These are phyloP conservation scores for Atlantisia rogersi DNA, from an alignment of 2,113 vertebrate genomes.

Conservation along the genomic window DNA sequence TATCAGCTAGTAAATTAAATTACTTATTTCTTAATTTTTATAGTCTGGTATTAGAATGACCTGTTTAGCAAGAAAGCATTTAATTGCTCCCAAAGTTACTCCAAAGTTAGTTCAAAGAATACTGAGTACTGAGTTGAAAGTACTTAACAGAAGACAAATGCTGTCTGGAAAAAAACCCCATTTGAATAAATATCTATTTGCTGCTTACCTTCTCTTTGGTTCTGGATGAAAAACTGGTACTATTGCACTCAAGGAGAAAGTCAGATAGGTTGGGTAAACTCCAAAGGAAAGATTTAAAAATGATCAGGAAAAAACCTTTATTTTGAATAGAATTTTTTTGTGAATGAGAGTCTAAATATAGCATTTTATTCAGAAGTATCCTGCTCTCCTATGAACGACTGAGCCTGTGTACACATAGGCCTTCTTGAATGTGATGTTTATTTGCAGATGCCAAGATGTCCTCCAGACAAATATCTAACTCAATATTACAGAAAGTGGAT, in stretches of 20 bases:
- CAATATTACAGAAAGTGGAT: constrained; percentile 3
- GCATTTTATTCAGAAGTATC: constrained; percentile 24
- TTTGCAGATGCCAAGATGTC: constrained; percentile 43
- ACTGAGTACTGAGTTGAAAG: background rate
- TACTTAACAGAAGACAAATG: background rate
- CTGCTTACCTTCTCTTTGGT: background rate
- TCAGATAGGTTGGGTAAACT: background rate
- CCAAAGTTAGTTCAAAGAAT: background rate
- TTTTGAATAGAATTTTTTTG: background rate
- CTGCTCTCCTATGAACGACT: constrained; percentile 19
- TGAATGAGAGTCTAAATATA: constrained; percentile 31
- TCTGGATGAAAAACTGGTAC: background rate
- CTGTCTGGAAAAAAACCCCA: background rate
- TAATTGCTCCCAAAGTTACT: background rate
- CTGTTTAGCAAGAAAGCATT: background rate
- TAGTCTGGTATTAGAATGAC: background rate
- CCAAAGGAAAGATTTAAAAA: background rate
- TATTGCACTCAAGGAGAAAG: background rate
- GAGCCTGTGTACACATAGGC: constrained; percentile 2
- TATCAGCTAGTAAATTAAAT: background rate
- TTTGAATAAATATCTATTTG: background rate
- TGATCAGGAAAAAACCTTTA: background rate
- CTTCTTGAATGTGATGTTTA: constrained; percentile 43
- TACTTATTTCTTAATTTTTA: background rate
- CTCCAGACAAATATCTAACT: constrained; percentile 35